Conservation (phyloP, 1,140 invertebrate species). For the Scaptomyza hsui region DNA sequence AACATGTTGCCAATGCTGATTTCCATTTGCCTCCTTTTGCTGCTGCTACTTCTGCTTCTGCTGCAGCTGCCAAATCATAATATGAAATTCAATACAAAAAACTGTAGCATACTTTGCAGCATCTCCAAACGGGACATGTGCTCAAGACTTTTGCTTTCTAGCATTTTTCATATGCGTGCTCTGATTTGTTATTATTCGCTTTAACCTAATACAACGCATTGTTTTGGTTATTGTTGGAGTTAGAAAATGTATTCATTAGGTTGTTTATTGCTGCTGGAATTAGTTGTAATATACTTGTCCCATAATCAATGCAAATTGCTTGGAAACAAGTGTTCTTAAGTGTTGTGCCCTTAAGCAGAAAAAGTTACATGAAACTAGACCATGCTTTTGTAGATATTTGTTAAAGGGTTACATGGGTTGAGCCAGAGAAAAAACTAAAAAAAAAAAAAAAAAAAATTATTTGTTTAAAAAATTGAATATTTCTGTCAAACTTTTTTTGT, state of each 20-base stretch:
- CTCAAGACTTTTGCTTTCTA: slow-evolving; percentile 7
- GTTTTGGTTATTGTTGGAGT: slow-evolving; percentile 11
- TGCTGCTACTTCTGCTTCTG: slow-evolving; percentile 52
- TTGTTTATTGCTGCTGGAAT: slow-evolving; percentile 23
- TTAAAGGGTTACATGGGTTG: too few relatives aligned
- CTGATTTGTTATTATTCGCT: slow-evolving; percentile 15
- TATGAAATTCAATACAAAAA: slow-evolving; percentile 65
- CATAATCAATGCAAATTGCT: slow-evolving; percentile 52
- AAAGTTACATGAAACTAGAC: neutral
- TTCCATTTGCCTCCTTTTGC: slow-evolving; percentile 31
- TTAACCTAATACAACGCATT: neutral
- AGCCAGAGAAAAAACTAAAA: too few relatives aligned
- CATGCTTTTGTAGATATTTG: neutral
- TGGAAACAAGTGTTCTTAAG: slow-evolving; percentile 18
- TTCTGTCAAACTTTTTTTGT: too few relatives aligned
- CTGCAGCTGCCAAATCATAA: slow-evolving; percentile 55
- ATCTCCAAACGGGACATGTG: slow-evolving; percentile 17
- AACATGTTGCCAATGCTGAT: slow-evolving; percentile 72
- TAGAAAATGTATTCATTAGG: slow-evolving; percentile 54
- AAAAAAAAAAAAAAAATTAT: too few relatives aligned
- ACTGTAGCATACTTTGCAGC: slow-evolving; percentile 39
- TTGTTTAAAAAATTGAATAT: too few relatives aligned
- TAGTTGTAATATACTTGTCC: slow-evolving; percentile 3
- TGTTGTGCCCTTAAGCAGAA: neutral
- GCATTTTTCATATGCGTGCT: neutral